A percentile compares a stretch with the other conserved stretches of the same genome.
Evolutionary conservation across 1,140 invertebrate species (phyloP).

Genomic region (Lasioglossum baleicum): DNA sequence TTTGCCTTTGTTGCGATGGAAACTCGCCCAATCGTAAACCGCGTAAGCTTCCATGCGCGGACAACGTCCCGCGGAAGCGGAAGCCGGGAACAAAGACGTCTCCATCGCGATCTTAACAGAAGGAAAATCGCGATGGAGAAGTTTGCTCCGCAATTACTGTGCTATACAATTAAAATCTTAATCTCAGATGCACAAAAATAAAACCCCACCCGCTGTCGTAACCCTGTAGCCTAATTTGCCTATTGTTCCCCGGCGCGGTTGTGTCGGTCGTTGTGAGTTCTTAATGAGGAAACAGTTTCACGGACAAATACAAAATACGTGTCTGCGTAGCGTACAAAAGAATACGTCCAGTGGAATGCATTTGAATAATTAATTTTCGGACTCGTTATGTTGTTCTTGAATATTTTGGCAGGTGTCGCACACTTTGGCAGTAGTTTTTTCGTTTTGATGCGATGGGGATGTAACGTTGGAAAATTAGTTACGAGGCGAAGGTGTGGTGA

Average conservation of each 20-base stretch:
- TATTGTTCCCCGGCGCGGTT: too few relatives aligned
- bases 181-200: slow-evolving; percentile 54
- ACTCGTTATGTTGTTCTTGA: too few relatives aligned
- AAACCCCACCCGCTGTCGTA: slow-evolving; percentile 32
- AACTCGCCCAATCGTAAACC: slow-evolving; percentile 34
- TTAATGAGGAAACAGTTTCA: not conserved
- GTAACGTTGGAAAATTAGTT: too few relatives aligned
- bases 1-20: slow-evolving; percentile 34
- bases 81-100: slow-evolving; percentile 1
- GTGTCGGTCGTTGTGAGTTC: not conserved
- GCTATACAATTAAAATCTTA: slow-evolving; percentile 70
- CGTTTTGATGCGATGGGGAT: too few relatives aligned
- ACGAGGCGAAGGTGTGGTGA: too few relatives aligned
- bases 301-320: not conserved
- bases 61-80: slow-evolving; percentile 6
- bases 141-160: slow-evolving; percentile 53
- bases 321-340: too few relatives aligned
- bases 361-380: too few relatives aligned
- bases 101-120: slow-evolving; percentile 11
- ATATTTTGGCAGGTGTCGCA: too few relatives aligned
- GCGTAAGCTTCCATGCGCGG: slow-evolving; percentile 38
- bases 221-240: slow-evolving; percentile 22
- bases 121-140: slow-evolving; percentile 32
- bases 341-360: too few relatives aligned
- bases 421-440: too few relatives aligned